Evolutionary conservation across 2,888 invertebrate species (phyloP).

Genomic region (Galerucella nymphaeae): DNA sequence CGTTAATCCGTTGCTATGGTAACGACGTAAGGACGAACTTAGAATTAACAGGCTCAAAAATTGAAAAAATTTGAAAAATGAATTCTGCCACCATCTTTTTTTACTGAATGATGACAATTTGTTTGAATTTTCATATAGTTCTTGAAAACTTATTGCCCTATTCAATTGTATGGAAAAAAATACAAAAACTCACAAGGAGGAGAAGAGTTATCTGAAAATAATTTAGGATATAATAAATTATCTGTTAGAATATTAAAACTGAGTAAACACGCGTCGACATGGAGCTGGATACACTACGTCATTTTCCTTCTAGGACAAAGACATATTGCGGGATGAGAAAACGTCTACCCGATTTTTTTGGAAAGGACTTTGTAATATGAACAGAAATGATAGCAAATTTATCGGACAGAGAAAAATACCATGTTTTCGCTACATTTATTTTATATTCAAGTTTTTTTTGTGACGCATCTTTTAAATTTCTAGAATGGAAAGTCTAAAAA

Average conservation of each 20-base stretch:
- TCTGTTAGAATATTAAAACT: slow-evolving; percentile 33
- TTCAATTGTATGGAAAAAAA: too few relatives aligned
- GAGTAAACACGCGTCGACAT: slow-evolving; percentile 39
- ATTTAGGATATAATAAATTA: slow-evolving; percentile 28
- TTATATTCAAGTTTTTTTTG: slow-evolving; percentile 11
- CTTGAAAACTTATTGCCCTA: too few relatives aligned
- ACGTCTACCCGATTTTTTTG: slow-evolving; percentile 14
- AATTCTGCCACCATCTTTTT: too few relatives aligned
- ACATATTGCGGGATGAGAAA: slow-evolving; percentile 25
- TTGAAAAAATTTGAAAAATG: too few relatives aligned
- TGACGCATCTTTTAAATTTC: background rate
- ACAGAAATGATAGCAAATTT: slow-evolving; percentile 18
- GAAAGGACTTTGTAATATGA: slow-evolving; percentile 22
- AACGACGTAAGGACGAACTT: too few relatives aligned
- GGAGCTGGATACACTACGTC: slow-evolving; percentile 33
- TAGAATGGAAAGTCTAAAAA: background rate
- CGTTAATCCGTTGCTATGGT: too few relatives aligned
- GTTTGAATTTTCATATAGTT: too few relatives aligned
- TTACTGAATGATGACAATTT: too few relatives aligned
- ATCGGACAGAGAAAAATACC: slow-evolving; percentile 11
- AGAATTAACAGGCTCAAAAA: too few relatives aligned
- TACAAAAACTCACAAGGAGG: background rate
- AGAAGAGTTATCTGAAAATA: slow-evolving; percentile 2
- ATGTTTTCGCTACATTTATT: slow-evolving; percentile 17
- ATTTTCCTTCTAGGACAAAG: slow-evolving; percentile 33